phyloP scores from a whole-genome alignment of 23 tunicate species.

The Phallusia fumigata region DNA sequence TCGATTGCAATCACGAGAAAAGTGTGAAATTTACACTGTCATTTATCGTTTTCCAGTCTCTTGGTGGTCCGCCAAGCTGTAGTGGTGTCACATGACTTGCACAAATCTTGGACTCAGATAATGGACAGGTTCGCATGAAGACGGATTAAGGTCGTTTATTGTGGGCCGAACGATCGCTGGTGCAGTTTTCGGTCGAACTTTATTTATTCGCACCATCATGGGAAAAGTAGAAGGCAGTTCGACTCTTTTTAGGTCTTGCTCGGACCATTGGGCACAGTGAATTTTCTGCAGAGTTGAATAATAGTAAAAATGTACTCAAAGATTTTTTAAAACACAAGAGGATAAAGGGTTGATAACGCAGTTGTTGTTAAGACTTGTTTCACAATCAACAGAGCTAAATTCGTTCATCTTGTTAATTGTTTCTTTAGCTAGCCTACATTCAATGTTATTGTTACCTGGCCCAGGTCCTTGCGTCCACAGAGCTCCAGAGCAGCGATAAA shows the following conservation, averaged over 20 bases:
- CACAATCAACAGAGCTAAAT: too few species aligned
- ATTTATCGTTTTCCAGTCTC: too few species aligned
- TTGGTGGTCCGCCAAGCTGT: too few species aligned
- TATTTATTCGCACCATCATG: conserved; percentile 52
- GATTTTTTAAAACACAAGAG: too few species aligned
- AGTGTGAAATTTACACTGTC: too few species aligned
- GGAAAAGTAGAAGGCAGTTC: conserved; percentile 57
- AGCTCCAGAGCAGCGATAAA: conserved; percentile 47
- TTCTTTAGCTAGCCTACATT: too few species aligned
- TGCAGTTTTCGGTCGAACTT: conserved; percentile 50
- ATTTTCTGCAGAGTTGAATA: conserved; percentile 39
- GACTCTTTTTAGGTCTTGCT: conserved; percentile 32
- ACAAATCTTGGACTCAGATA: conserved; percentile 37
- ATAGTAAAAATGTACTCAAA: too few species aligned
- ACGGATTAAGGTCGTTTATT: conserved; percentile 63
- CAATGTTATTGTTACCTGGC: conserved; percentile 27
- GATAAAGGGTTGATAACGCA: too few species aligned
- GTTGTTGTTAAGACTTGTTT: too few species aligned
- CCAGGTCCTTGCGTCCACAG: conserved; percentile 60
- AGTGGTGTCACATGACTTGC: conserved; percentile 14
- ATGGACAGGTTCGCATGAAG: conserved; percentile 54
- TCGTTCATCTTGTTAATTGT: too few species aligned
- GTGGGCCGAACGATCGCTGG: not conserved
- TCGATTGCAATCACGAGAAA: too few species aligned
- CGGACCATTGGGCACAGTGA: conserved; percentile 74